Base-by-base conservation (phyloP, 1,140 invertebrate species). In the Calliphora vicina region DNA sequence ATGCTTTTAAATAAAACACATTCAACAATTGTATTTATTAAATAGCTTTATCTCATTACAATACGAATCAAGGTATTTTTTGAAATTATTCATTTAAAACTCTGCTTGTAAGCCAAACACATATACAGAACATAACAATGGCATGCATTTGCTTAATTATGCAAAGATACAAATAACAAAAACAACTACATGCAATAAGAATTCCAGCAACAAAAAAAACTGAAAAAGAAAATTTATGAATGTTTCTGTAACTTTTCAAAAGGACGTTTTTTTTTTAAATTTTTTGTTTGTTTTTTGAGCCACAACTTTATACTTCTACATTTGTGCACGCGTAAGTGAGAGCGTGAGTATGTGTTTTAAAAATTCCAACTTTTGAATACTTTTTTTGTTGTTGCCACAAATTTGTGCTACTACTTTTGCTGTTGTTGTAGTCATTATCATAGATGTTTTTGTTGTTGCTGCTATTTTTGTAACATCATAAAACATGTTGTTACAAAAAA, bases 91-190 rank as follows among this genome's bases (percentile, higher is more conserved):
- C 12, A 15, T 57, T 57, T 57, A 57, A 57, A 57, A 15, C 15
- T 57, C 50, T 57, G 50, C 15, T 57, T 57, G n/a, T n/a, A n/a
- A n/a, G n/a, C n/a, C n/a, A n/a, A n/a, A n/a, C n/a, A n/a, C n/a
- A n/a, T 5, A n/a, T 57, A 57, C 35, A n/a, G 15, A n/a, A n/a
- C 15, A 57, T 6, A 67, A 67, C 23, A 23, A 67, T 23, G 25
- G 23, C 61, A 67, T 67, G 61, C 61, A 67, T 25, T 67, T 67
- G 61, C 61, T 67, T 67, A 67, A 67, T 67, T 23, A 67, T 67
- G 61, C 23, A 67, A 20, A 67, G 23, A 23, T 23, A 67, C 61
- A 50, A 50, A 13, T 10, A 57, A 57, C 50, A 57, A 57, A n/a
- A 57, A 57, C 50, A 57, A 17, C 15, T 17, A 1, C 15, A 17